Base-by-base conservation (phyloP, 2,888 invertebrate genomes). In the Tyria jacobaeae region DNA sequence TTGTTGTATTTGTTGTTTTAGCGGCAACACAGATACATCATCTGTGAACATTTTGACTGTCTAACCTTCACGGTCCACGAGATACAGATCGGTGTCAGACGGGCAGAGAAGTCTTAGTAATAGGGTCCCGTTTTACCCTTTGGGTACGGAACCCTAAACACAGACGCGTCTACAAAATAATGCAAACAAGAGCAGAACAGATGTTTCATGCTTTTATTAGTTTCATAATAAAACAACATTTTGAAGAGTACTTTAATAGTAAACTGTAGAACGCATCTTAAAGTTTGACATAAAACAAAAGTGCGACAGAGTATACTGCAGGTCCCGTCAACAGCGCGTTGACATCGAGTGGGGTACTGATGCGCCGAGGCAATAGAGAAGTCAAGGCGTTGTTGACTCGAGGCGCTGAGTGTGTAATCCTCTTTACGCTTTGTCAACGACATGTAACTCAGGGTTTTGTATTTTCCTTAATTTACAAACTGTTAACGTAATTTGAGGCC, bases 331-430 rank as follows among this genome's bases (percentile, higher is more conserved):
- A 53, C 49, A 60, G 34, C 58, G 41, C 57, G 59, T 61, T 47
- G 54, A 65, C 58, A 61, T 60, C 52, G 65, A 84, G 80, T 75
- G 73, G 69, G 53, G 62, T 67, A 74, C 69, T 74, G 53, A 71
- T 57, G 73, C 60, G 55, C 57, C 49, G 34, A 62, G 41, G 53
- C 54, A 54, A 25, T 54, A 15, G 47, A 34, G 41, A 60, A 61
- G 61, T 69, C 52, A 72, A 68, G 52, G 57, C 34, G 62, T 51
- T 69, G 59, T 71, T 64, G 75, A 73, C 75, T 75, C 54, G 70
- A 76, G 68, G 58, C 71, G 63, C 63, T 65, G 52, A 64, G 57
- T 62, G 70, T 70, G 76, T 70, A 71, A 77, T 77, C 79, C 70
- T 75, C 72, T 70, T 66, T 57, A 65, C 35, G 60, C 56, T 70